These are phyloP conservation scores for Thamnophis elegans DNA, from an alignment of 2,797 vertebrate genomes.

Conservation along the genomic window DNA sequence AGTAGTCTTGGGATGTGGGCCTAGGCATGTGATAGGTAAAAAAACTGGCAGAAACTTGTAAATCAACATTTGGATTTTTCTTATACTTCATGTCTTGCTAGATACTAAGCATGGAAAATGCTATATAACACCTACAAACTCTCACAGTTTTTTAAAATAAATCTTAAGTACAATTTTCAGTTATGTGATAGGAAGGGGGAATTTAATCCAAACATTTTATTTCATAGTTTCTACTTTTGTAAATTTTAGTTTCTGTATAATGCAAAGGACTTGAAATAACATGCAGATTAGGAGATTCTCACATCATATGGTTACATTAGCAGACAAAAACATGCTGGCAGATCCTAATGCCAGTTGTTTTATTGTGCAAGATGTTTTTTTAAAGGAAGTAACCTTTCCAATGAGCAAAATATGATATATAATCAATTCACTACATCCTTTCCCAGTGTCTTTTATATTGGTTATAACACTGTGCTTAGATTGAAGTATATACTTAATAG, in stretches of 20 bases:
- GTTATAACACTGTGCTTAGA: not conserved
- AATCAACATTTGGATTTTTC: not conserved
- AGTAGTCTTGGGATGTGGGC: too few relatives aligned
- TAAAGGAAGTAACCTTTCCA: not conserved
- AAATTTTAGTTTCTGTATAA: not conserved
- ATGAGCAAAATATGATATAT: not conserved
- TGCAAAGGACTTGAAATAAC: not conserved
- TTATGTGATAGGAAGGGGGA: not conserved
- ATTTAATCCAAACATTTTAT: not conserved
- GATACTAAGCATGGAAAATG: slow-evolving; percentile 12
- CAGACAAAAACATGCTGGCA: not conserved
- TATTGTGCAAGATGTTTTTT: not conserved
- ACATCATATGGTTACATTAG: not conserved
- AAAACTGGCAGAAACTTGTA: slow-evolving; percentile 15
- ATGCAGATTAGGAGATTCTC: not conserved
- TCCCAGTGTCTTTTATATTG: not conserved
- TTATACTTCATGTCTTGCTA: slow-evolving; percentile 18
- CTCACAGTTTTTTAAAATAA: slow-evolving; percentile 36
- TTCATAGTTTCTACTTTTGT: slow-evolving; percentile 20
- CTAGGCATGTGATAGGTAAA: slow-evolving; percentile 36
- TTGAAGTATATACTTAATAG: not conserved
- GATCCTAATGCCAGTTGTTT: not conserved
- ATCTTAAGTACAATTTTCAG: not conserved
- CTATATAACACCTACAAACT: slow-evolving; percentile 25
- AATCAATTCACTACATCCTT: not conserved